Conservation (phyloP, 2,113 vertebrate genomes). For the Arothron firmamentum region DNA sequence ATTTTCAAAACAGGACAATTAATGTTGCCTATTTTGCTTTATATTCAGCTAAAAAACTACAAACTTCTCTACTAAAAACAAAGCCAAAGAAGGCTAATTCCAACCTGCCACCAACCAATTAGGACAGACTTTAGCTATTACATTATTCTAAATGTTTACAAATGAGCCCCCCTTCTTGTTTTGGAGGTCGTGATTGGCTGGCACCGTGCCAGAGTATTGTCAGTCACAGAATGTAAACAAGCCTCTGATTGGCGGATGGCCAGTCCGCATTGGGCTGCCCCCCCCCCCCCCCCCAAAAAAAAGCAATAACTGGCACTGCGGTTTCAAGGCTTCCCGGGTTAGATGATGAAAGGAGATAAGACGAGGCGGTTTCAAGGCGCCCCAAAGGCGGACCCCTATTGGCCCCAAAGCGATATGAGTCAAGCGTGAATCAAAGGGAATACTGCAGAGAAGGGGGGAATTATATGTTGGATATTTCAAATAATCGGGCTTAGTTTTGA, state of each 20-base stretch:
- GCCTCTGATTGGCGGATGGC: conserved; percentile 91
- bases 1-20: background rate
- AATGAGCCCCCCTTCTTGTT: conserved; percentile 38
- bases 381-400: conserved; percentile 82
- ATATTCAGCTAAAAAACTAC: background rate
- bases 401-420: conserved; percentile 82
- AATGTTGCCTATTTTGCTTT: background rate
- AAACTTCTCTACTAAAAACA: background rate
- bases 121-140: conserved; percentile 46
- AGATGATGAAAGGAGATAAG: conserved; percentile 89
- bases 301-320: conserved; percentile 89
- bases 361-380: conserved; percentile 85
- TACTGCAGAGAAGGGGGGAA: conserved; percentile 72
- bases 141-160: conserved; percentile 63
- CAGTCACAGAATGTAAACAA: conserved; percentile 97
- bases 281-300: conserved; percentile 68
- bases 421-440: conserved; percentile 86
- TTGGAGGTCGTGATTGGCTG: conserved; percentile 80
- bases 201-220: conserved; percentile 80
- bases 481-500: conserved; percentile 70
- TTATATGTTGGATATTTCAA: conserved; percentile 74
- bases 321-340: conserved; percentile 88
- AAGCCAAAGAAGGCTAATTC: background rate
- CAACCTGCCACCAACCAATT: conserved; percentile 39
- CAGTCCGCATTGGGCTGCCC: conserved; percentile 90